Evolutionary conservation across 2,797 vertebrate species (phyloP), one percentile per base, ranked within the genome.

Genomic region (Alectoris magna): DNA sequence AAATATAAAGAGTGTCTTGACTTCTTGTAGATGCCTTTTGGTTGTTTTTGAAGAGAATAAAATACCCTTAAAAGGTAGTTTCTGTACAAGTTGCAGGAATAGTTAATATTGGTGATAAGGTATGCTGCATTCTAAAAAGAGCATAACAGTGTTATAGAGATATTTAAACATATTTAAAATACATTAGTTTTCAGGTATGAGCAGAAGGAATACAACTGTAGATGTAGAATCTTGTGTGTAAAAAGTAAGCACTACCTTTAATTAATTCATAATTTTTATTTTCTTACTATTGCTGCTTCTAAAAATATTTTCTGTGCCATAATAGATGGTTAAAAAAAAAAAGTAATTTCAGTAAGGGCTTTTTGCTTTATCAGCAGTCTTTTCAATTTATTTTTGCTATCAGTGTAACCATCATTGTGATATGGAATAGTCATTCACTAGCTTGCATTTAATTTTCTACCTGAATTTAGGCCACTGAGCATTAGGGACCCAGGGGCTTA

Each of bases 381-480:
- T 88, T 96, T 66, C n/a, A 36, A 19, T 91, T 93, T 88, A 16
- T 59, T 93, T 88, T 87, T 93, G 29, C 46, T 84, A 23, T 84
- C 72, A 68, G 23, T 77, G 29, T 19, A 12, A 75, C 16, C 23
- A 9, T 68, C 58, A 19, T 68, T 71, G 51, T 55, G 39, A n/a
- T 75, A 53, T 1, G 39, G 29, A 59, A 77, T 49, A 88, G 38
- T 13, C 36, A 74, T 91, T 71, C n/a, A 41, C 60, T 80, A 49
- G 29, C 48, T 79, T 76, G 24, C 60, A 22, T 89, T 77, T 94
- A 11, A 48, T 93, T 74, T 79, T 82, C 34, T 87, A 75, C 51
- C 19, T 94, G 76, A 84, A 94, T 96, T 80, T 84, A 91, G 91
- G 74, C 86, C 92, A 80, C 64, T 80, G 82, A 95, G 55, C 82